These are phyloP conservation scores for Megathymus violae DNA, from an alignment of 1,140 invertebrate genomes.

Conservation along the genomic window DNA sequence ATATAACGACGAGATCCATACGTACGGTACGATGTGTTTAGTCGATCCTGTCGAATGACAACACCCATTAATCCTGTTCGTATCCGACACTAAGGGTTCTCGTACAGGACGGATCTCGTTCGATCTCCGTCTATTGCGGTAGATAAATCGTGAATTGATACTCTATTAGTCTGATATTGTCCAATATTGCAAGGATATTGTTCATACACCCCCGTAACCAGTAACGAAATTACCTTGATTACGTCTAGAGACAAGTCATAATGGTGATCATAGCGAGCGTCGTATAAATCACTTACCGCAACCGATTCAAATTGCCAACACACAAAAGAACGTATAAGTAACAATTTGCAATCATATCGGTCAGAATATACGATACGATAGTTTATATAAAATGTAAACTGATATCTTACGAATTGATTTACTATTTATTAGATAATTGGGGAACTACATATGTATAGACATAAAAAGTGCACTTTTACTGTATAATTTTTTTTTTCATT, in stretches of 20 bases:
- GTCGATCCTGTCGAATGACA: constrained; percentile 11
- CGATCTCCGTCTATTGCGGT: constrained; percentile 26
- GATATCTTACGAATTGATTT: too few relatives aligned
- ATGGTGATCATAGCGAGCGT: constrained; percentile 55
- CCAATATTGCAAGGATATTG: constrained; percentile 35
- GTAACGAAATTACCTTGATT: constrained; percentile 70
- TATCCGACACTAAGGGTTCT: constrained; percentile 15
- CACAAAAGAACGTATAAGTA: too few relatives aligned
- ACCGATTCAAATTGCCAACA: constrained; percentile 73
- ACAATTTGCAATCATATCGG: too few relatives aligned
- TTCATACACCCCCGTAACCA: constrained; percentile 40
- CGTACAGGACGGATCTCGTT: constrained; percentile 15
- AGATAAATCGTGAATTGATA: constrained; percentile 16
- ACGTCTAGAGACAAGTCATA: constrained; percentile 56
- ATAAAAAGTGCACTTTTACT: too few relatives aligned
- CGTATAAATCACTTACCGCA: constrained; percentile 72
- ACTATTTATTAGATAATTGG: too few relatives aligned
- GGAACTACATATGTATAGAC: too few relatives aligned
- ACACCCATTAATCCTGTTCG: constrained; percentile 17
- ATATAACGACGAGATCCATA: background rate
- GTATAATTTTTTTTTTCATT: too few relatives aligned
- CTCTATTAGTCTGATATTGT: constrained; percentile 46
- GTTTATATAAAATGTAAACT: too few relatives aligned
- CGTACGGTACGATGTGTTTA: background rate
- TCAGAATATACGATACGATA: too few relatives aligned